Evolutionary conservation across 2,113 vertebrate genomes (phyloP).

Genomic region (Thinocorus orbignyianus): DNA sequence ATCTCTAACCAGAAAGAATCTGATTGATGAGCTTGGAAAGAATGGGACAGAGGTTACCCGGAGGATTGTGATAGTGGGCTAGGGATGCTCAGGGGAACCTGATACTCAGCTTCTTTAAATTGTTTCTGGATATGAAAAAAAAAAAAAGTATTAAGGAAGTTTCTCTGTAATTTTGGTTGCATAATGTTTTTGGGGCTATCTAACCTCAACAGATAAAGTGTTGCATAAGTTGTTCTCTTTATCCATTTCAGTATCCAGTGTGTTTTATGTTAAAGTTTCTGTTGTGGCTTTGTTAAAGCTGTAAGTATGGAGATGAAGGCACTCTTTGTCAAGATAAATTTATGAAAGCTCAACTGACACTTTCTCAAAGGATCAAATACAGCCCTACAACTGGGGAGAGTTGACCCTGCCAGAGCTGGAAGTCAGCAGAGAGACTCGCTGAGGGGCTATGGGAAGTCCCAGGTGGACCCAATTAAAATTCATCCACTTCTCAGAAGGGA

Average conservation of each 20-base stretch:
- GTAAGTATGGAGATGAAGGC: neutral
- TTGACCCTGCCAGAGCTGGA: neutral
- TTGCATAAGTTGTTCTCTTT: neutral
- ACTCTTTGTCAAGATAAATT: neutral
- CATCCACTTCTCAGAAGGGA: conserved; percentile 16
- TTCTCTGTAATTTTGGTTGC: neutral
- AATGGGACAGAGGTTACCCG: neutral
- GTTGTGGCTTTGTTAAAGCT: neutral
- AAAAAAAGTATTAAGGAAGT: neutral
- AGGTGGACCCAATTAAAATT: conserved; percentile 40
- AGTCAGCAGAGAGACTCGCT: neutral
- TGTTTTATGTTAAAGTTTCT: neutral
- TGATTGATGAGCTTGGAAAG: neutral
- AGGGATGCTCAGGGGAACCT: neutral
- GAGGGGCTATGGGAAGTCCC: neutral
- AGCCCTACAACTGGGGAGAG: neutral
- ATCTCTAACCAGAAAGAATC: neutral
- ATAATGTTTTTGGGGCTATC: neutral
- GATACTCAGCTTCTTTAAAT: neutral
- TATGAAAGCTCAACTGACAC: conserved; percentile 20
- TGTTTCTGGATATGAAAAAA: neutral
- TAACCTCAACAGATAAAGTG: neutral
- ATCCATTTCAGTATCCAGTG: neutral
- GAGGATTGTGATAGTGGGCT: neutral
- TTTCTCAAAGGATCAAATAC: conserved; percentile 23